Evolutionary conservation across 2,888 invertebrate species (phyloP).

Genomic region (Catocala fraxini): DNA sequence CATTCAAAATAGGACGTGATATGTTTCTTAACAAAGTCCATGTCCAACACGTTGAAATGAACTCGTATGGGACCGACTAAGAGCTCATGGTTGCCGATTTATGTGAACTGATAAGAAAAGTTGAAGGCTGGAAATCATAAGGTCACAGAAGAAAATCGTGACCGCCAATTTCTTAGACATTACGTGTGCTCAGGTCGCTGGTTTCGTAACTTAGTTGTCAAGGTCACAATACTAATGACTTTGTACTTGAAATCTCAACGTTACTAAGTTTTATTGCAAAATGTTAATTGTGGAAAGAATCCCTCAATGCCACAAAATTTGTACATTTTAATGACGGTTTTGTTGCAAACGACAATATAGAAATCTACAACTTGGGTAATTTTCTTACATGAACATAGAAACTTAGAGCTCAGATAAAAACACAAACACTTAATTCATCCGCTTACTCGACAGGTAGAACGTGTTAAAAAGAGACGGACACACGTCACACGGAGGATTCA

Average conservation of each 20-base stretch:
- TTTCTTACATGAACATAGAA: conserved; percentile 32
- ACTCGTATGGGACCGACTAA: conserved; percentile 15
- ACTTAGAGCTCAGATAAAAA: conserved; percentile 38
- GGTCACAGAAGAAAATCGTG: conserved; percentile 71
- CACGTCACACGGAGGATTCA: conserved; percentile 80
- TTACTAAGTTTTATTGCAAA: conserved; percentile 55
- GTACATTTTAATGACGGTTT: conserved; percentile 13
- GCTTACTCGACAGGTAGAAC: conserved; percentile 66
- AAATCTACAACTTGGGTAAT: conserved; percentile 13
- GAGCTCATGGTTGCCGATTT: conserved; percentile 17
- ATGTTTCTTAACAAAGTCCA: conserved; percentile 27
- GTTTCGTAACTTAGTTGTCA: conserved; percentile 78
- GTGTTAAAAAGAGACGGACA: conserved; percentile 81
- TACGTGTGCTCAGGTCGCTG: conserved; percentile 71
- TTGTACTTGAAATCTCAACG: conserved; percentile 73
- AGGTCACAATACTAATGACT: conserved; percentile 77
- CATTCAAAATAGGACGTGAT: conserved; percentile 35
- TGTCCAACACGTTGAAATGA: conserved; percentile 14
- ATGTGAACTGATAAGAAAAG: conserved; percentile 47
- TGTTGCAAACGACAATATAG: conserved; percentile 24
- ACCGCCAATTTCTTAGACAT: conserved; percentile 73
- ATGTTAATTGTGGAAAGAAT: conserved; percentile 42
- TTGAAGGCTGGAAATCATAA: conserved; percentile 47
- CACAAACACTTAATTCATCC: conserved; percentile 69
- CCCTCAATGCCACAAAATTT: conserved; percentile 29